These are phyloP conservation scores for Drosophila sp. DNA, from an alignment of 1,140 invertebrate species.

Conservation along the genomic window DNA sequence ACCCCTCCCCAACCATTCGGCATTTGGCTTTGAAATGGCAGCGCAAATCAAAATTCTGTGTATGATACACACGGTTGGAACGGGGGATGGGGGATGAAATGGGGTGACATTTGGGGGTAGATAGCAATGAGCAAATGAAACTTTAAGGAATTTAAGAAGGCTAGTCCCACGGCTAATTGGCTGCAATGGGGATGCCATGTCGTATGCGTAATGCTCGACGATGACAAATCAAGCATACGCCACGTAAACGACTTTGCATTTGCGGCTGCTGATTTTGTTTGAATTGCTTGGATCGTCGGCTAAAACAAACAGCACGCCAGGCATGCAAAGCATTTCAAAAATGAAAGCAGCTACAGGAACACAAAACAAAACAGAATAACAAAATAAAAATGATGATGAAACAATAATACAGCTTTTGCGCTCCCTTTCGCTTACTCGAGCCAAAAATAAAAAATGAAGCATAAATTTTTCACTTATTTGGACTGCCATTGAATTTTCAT, in stretches of 20 bases:
- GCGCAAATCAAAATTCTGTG: constrained; percentile 77
- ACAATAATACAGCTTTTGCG: constrained; percentile 12
- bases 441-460: constrained; percentile 47
- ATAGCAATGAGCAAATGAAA: constrained; percentile 37
- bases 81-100: background rate
- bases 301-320: constrained; percentile 41
- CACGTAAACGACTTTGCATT: constrained; percentile 57
- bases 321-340: constrained; percentile 48
- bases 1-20: constrained; percentile 1
- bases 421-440: background rate
- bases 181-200: constrained; percentile 55
- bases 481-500: constrained; percentile 73
- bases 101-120: too few relatives aligned
- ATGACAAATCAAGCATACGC: constrained; percentile 78
- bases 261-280: constrained; percentile 48
- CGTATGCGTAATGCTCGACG: constrained; percentile 76
- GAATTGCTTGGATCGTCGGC: constrained; percentile 41
- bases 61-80: constrained; percentile 59
- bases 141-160: constrained; percentile 56
- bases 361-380: background rate
- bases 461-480: constrained; percentile 78
- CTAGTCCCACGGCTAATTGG: constrained; percentile 60
- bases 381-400: background rate
- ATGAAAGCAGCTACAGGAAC: constrained; percentile 30
- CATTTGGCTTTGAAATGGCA: constrained; percentile 29